These are phyloP conservation scores for Drosophila miranda DNA, from an alignment of 1,140 invertebrate species.

Conservation along the genomic window DNA sequence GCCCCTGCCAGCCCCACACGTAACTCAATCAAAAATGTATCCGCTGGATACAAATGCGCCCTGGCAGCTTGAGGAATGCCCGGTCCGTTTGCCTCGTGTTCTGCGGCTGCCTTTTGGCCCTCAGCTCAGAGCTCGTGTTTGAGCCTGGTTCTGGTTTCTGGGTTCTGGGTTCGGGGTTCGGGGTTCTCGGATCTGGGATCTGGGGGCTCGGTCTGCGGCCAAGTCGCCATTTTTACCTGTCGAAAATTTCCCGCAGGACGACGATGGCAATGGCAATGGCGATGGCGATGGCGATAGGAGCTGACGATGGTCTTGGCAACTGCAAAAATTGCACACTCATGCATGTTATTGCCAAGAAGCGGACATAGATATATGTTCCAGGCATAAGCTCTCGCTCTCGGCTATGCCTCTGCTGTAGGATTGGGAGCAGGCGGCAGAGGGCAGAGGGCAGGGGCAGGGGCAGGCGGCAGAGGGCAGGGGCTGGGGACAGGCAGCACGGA, in stretches of 20 bases:
- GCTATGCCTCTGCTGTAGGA: not conserved
- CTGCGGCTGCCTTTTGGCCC: conserved; percentile 15
- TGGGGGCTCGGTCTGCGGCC: conserved; percentile 9
- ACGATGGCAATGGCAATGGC: conserved; percentile 6
- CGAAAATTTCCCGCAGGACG: conserved; percentile 79
- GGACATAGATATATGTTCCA: conserved; percentile 65
- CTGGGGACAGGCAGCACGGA: conserved; percentile 1
- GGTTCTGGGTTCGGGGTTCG: not conserved
- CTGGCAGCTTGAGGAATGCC: conserved; percentile 57
- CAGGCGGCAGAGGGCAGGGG: not conserved
- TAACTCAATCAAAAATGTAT: conserved; percentile 81
- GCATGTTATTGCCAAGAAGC: conserved; percentile 79
- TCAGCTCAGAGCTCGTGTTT: conserved; percentile 42
- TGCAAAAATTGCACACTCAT: conserved; percentile 80
- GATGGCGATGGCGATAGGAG: conserved; percentile 22
- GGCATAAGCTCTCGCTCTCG: too few relatives aligned
- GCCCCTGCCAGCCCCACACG: conserved; percentile 43
- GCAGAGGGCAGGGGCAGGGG: not conserved
- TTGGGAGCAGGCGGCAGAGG: not conserved
- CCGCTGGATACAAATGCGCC: conserved; percentile 67
- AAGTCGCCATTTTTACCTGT: conserved; percentile 74
- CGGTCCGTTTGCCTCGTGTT: conserved; percentile 35
- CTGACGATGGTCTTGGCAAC: conserved; percentile 67
- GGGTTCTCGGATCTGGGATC: not conserved
- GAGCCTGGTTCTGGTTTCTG: conserved; percentile 4